Evolutionary conservation across 2,797 vertebrate genomes (phyloP).

Genomic region (Pipistrellus pygmaeus): DNA sequence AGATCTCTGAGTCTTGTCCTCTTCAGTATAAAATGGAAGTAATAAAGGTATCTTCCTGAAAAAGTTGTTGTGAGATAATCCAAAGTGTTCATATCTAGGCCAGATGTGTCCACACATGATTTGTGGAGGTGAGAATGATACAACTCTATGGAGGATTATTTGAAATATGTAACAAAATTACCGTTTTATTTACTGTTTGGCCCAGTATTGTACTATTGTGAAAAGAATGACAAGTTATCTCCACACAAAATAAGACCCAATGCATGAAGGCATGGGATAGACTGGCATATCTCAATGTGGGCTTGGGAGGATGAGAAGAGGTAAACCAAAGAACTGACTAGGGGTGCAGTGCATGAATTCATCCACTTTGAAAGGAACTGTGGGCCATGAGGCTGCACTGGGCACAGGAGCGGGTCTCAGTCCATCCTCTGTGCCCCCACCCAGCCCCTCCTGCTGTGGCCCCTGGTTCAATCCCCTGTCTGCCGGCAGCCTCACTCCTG

Average conservation of each 20-base stretch:
- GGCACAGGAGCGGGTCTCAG: too few species aligned
- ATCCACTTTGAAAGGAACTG: too few species aligned
- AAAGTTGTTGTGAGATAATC: neutral
- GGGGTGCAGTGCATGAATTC: too few species aligned
- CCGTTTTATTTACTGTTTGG: neutral
- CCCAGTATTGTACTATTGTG: neutral
- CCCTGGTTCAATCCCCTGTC: too few species aligned
- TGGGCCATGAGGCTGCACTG: too few species aligned
- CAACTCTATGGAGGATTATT: neutral
- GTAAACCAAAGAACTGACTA: too few species aligned
- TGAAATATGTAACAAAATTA: neutral
- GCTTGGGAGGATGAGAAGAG: too few species aligned
- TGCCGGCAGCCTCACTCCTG: too few species aligned
- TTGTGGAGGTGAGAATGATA: neutral
- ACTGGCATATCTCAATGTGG: too few species aligned
- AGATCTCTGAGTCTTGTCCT: neutral
- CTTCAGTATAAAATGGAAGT: neutral
- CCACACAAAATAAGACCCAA: neutral
- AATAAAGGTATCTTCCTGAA: neutral
- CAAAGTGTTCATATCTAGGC: neutral
- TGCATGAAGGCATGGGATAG: too few species aligned
- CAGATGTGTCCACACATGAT: neutral
- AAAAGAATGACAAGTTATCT: constrained; percentile 2
- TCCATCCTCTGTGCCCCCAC: too few species aligned
- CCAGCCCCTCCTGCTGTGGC: too few species aligned